Percentiles rank a stretch among this genome's conserved stretches.
Evolutionary conservation across 1,140 invertebrate genomes (phyloP).

Genomic region (Forficula auricularia): DNA sequence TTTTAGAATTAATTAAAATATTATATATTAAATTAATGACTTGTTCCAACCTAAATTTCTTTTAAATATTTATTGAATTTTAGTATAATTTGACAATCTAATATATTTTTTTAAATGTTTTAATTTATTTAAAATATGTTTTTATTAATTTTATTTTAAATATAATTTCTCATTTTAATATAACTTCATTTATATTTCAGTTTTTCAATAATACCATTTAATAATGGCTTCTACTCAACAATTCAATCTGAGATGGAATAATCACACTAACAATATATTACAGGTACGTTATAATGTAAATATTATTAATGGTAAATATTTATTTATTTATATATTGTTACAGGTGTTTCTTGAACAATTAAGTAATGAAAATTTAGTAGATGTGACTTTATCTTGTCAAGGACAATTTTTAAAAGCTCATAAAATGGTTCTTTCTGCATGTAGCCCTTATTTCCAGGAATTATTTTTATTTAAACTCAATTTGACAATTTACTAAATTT

Average conservation of each 20-base stretch:
- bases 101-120: too few species aligned
- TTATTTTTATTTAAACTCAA: background rate
- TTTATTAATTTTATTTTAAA: too few species aligned
- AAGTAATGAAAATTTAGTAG: constrained; percentile 30
- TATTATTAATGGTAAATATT: background rate
- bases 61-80: too few species aligned
- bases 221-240: constrained; percentile 21
- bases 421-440: constrained; percentile 38
- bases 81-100: too few species aligned
- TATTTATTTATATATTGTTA: constrained; percentile 11
- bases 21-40: too few species aligned
- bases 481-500: background rate
- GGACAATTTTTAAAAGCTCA: constrained; percentile 36
- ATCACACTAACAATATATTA: constrained; percentile 33
- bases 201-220: too few species aligned
- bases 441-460: constrained; percentile 37
- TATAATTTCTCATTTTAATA: too few species aligned
- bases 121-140: too few species aligned
- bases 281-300: constrained; percentile 17
- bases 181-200: too few species aligned
- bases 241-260: constrained; percentile 36
- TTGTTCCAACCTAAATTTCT: too few species aligned
- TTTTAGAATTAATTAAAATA: too few species aligned
- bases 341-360: constrained; percentile 34
- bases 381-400: constrained; percentile 38